Percentiles rank a stretch among this genome's conserved stretches.
Evolutionary conservation across 2,797 vertebrate species (phyloP).

Genomic region (Manis pentadactyla): DNA sequence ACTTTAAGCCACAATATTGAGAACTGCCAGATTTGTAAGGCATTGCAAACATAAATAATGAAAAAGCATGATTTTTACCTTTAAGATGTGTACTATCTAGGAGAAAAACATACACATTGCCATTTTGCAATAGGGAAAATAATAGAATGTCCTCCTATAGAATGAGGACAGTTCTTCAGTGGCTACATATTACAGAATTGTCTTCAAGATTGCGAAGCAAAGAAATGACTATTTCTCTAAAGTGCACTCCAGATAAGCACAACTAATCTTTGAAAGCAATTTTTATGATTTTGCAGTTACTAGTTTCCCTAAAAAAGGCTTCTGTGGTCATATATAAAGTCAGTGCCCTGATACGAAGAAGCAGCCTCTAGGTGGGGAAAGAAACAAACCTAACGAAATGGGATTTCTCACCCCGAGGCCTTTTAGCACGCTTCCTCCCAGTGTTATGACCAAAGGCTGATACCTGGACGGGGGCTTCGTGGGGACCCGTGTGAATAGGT

Average conservation of each 20-base stretch:
- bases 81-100: conserved; percentile 23
- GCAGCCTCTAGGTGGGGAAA: not conserved
- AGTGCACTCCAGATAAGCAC: not conserved
- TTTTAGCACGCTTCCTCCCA: not conserved
- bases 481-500: not conserved
- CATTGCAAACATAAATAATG: conserved; percentile 1
- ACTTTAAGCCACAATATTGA: not conserved
- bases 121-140: not conserved
- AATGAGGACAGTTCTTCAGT: not conserved
- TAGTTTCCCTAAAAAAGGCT: not conserved
- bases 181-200: not conserved
- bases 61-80: not conserved
- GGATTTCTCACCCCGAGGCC: not conserved
- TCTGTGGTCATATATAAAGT: not conserved
- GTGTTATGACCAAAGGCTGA: too few species aligned
- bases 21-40: not conserved
- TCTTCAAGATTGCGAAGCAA: not conserved
- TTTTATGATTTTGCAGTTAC: not conserved
- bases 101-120: not conserved
- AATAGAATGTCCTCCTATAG: not conserved
- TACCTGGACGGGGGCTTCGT: rapidly evolving
- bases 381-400: not conserved
- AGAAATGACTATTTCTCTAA: not conserved
- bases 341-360: not conserved
- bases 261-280: not conserved